Conservation (phyloP, 2,888 invertebrate species). For the Drosophila mimetica region DNA sequence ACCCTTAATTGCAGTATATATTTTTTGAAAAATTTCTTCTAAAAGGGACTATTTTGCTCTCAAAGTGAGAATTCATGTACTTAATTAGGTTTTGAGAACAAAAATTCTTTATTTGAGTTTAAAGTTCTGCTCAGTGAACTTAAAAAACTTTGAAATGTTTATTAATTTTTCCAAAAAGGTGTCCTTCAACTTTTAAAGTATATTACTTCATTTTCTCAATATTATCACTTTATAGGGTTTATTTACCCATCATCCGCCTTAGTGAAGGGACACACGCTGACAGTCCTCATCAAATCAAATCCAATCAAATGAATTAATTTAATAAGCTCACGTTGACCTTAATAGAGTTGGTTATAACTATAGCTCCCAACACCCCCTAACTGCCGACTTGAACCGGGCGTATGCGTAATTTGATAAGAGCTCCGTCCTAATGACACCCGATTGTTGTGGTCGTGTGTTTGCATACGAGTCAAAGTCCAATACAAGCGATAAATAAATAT, state of each 20-base stretch:
- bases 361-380: neutral
- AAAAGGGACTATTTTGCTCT: no score
- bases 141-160: neutral
- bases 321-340: slow-evolving; percentile 69
- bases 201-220: no score
- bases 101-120: no score
- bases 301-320: slow-evolving; percentile 69
- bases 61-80: no score
- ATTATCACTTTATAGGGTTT: slow-evolving; percentile 30
- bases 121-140: no score
- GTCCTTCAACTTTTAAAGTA: no score
- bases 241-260: slow-evolving; percentile 48
- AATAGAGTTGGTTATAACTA: slow-evolving; percentile 37
- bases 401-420: slow-evolving; percentile 78
- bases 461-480: slow-evolving; percentile 60
- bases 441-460: slow-evolving; percentile 61
- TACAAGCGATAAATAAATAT: slow-evolving; percentile 76
- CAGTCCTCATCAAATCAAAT: slow-evolving; percentile 45
- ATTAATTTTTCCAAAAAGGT: no score
- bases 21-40: no score
- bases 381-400: slow-evolving; percentile 49
- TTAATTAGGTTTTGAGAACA: no score
- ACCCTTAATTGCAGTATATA: no score
- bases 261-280: slow-evolving; percentile 21
- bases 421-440: slow-evolving; percentile 61